These are phyloP conservation scores for Toxotes lorentzi DNA, from an alignment of 2,797 vertebrate species.

Conservation along the genomic window DNA sequence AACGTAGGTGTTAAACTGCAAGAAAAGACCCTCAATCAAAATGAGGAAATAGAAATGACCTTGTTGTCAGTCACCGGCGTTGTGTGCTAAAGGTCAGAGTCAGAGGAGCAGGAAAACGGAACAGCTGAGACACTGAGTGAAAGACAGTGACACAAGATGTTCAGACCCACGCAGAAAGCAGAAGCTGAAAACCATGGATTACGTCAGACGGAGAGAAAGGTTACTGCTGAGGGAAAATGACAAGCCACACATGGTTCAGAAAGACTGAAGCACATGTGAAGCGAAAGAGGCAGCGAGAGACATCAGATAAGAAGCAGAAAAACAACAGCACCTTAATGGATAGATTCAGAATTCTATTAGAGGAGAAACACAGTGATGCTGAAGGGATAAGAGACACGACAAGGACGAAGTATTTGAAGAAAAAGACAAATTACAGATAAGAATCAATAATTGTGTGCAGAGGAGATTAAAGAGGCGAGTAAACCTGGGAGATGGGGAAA, in stretches of 20 bases:
- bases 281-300: slow-evolving; percentile 25
- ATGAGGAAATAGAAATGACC: slow-evolving; percentile 64
- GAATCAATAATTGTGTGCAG: slow-evolving; percentile 39
- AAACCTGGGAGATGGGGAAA: slow-evolving; percentile 20
- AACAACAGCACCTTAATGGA: slow-evolving; percentile 59
- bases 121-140: slow-evolving; percentile 33
- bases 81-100: slow-evolving; percentile 56
- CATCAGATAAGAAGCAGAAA: slow-evolving; percentile 61
- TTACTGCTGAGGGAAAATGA: slow-evolving; percentile 24
- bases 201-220: slow-evolving; percentile 14
- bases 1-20: slow-evolving; percentile 46
- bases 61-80: slow-evolving; percentile 45
- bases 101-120: slow-evolving; percentile 43
- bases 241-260: slow-evolving; percentile 20
- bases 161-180: slow-evolving; percentile 6
- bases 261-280: slow-evolving; percentile 33
- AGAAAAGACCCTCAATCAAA: slow-evolving; percentile 40
- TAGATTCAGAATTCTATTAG: slow-evolving; percentile 57
- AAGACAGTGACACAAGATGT: slow-evolving; percentile 27
- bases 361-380: slow-evolving; percentile 39
- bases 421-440: slow-evolving; percentile 53
- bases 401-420: slow-evolving; percentile 42
- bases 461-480: slow-evolving; percentile 23
- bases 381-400: slow-evolving; percentile 29
- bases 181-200: slow-evolving; percentile 3